A percentile compares a stretch with the other conserved stretches of the same genome.
phyloP scores from a whole-genome alignment of 2,113 vertebrate species.

The Rhombomys opimus region DNA sequence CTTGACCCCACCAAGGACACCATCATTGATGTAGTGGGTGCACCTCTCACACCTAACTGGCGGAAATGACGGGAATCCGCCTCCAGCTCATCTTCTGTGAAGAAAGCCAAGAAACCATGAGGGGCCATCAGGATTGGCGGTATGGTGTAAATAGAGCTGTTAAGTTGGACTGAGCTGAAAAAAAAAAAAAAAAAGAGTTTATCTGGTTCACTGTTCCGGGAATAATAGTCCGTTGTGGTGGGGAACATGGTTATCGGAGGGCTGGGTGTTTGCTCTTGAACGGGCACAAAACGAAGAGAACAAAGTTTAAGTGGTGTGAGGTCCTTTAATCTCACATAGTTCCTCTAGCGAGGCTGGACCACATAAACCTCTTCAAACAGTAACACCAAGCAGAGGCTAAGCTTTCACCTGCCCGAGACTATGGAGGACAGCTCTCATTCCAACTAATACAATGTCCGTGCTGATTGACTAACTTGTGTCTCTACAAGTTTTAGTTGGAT shows the following conservation, averaged over 20 bases:
- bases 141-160: neutral
- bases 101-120: constrained; percentile 94
- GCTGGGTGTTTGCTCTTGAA: too few species aligned
- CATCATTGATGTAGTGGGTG: constrained; percentile 98
- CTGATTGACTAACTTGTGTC: neutral
- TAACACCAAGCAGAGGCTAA: neutral
- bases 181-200: neutral
- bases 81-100: constrained; percentile 93
- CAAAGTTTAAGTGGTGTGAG: neutral
- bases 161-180: constrained; percentile 31
- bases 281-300: neutral
- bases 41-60: constrained; percentile 98
- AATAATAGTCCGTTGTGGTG: neutral
- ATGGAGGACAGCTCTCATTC: neutral
- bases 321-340: neutral
- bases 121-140: neutral
- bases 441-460: neutral
- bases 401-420: neutral
- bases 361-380: neutral
- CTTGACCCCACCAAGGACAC: constrained; percentile 95
- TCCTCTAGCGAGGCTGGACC: neutral
- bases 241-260: too few species aligned
- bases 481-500: neutral
- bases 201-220: neutral
- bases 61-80: constrained; percentile 92